Evolutionary conservation across 2,113 vertebrate species (phyloP).

Genomic region (Galeopterus variegatus): DNA sequence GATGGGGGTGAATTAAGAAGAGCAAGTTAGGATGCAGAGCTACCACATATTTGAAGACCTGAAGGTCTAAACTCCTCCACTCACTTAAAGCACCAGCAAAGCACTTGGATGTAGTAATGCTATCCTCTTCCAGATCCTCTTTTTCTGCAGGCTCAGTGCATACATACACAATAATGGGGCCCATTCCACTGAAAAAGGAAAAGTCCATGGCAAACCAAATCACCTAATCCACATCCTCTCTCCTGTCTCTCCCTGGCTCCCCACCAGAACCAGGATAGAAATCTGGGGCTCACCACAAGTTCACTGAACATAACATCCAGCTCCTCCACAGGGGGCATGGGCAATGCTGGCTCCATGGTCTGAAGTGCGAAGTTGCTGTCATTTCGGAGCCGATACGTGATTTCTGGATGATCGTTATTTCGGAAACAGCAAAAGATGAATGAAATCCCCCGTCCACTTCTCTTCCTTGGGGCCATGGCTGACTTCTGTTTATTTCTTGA

Average conservation of each 20-base stretch:
- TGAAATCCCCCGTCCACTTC: conserved; percentile 93
- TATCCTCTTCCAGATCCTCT: not conserved
- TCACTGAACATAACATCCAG: conserved; percentile 98
- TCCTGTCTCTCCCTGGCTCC: not conserved
- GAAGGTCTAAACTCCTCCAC: not conserved
- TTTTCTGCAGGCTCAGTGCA: not conserved
- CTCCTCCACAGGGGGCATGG: conserved; percentile 96
- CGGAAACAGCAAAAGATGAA: conserved; percentile 99
- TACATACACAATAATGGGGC: not conserved
- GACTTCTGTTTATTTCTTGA: conserved; percentile 82
- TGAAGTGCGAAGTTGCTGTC: conserved; percentile 96
- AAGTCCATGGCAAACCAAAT: not conserved
- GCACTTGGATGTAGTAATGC: not conserved
- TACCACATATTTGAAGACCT: not conserved
- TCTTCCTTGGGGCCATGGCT: conserved; percentile 97
- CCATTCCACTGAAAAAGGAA: not conserved
- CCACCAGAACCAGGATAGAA: not conserved
- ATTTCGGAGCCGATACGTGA: conserved; percentile 97
- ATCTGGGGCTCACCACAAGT: conserved; percentile 93
- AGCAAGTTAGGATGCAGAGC: not conserved
- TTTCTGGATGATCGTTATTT: conserved; percentile 97
- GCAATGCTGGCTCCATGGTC: conserved; percentile 96
- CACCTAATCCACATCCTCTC: not conserved
- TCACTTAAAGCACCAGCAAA: not conserved
- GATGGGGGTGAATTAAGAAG: not conserved